Conservation (phyloP, 2,797 vertebrate species). For the Crocodylus rhombifer region DNA sequence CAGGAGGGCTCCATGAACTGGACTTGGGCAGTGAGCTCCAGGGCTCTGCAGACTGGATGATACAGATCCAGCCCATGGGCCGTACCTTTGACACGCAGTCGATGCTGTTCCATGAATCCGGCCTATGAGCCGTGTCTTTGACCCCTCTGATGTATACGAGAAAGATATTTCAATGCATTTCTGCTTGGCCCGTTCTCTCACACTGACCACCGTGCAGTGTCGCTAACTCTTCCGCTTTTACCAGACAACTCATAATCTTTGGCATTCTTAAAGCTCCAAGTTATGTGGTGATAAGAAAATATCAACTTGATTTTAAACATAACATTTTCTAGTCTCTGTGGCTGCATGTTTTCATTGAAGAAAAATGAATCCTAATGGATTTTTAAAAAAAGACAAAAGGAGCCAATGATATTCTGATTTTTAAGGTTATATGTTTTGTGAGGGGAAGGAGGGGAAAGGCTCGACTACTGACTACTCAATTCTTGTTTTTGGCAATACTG, state of each 20-base stretch:
- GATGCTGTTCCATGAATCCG: no score
- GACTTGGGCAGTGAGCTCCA: no score
- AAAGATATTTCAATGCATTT: background rate
- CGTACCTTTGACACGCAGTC: no score
- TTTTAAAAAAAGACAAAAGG: background rate
- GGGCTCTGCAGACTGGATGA: no score
- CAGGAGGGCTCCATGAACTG: no score
- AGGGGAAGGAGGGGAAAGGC: background rate
- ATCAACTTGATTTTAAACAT: background rate
- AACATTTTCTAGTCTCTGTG: fast-evolving
- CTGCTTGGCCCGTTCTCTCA: background rate
- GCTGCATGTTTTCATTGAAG: background rate
- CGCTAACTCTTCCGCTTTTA: background rate
- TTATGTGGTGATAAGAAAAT: background rate
- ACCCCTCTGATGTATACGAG: background rate
- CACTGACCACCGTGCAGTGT: background rate
- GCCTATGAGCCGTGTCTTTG: background rate
- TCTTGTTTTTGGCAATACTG: background rate
- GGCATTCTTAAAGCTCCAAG: background rate
- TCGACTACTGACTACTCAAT: background rate
- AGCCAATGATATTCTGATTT: background rate
- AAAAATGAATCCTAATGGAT: background rate
- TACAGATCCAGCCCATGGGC: no score
- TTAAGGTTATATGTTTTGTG: background rate
- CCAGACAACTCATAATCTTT: background rate